Evolutionary conservation across 92 coral and sea anemone genomes (phyloP).

Genomic region (Montipora capitata): DNA sequence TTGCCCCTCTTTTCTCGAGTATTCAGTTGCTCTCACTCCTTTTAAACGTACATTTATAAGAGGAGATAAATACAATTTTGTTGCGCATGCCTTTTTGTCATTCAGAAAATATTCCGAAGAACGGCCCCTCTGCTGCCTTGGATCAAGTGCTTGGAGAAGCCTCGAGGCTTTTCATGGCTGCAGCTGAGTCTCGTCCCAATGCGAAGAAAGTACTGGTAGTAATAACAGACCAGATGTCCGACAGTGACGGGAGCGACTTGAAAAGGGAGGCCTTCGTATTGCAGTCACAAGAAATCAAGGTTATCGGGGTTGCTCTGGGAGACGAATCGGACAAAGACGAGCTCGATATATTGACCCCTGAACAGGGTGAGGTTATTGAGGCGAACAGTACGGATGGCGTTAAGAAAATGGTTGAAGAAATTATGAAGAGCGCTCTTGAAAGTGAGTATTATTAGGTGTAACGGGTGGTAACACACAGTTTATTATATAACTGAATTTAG

Average conservation of each 20-base stretch:
- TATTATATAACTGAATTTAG: no score
- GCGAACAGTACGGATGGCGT: constrained; percentile 72
- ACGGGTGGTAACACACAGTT: background rate
- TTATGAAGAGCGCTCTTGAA: constrained; percentile 76
- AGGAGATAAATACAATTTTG: no score
- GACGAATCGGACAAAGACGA: constrained; percentile 77
- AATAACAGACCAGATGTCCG: constrained; percentile 78
- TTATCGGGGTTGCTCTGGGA: constrained; percentile 81
- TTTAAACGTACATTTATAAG: no score
- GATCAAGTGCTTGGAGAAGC: constrained; percentile 66
- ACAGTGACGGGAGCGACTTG: constrained; percentile 75
- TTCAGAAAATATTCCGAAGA: constrained; percentile 37
- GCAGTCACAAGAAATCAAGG: constrained; percentile 67
- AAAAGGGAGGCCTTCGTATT: constrained; percentile 53
- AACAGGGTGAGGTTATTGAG: constrained; percentile 75
- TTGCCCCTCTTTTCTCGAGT: no score
- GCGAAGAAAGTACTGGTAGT: constrained; percentile 86
- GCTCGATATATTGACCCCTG: constrained; percentile 63
- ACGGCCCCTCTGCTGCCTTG: constrained; percentile 61
- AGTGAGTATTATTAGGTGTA: constrained; percentile 27
- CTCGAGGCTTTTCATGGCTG: constrained; percentile 53
- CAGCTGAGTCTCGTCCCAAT: constrained; percentile 72
- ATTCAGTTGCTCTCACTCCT: no score
- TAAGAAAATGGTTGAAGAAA: constrained; percentile 58
- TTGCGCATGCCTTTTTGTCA: no score